Evolutionary conservation across 2,888 invertebrate genomes (phyloP).

Genomic region (Carabus problematicus): DNA sequence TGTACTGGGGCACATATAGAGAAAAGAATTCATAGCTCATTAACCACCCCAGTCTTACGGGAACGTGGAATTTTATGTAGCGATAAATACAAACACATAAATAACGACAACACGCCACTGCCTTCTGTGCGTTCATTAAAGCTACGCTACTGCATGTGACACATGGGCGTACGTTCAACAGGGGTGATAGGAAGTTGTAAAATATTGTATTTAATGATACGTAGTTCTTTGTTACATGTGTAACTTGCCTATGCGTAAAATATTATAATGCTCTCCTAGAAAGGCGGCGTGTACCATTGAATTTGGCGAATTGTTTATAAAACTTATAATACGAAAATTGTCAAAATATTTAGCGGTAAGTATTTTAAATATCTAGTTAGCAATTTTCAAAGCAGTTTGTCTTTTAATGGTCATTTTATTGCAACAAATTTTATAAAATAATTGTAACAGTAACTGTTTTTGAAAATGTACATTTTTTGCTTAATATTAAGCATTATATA

Average conservation of each 20-base stretch:
- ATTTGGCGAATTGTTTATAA: background rate
- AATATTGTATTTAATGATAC: constrained; percentile 21
- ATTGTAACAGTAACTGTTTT: background rate
- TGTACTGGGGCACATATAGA: background rate
- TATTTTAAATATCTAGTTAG: background rate
- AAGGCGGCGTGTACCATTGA: background rate
- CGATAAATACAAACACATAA: constrained; percentile 41
- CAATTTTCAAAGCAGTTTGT: too few species aligned
- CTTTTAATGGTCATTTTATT: too few species aligned
- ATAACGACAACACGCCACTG: constrained; percentile 33
- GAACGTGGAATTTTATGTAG: constrained; percentile 35
- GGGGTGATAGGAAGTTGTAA: constrained; percentile 28
- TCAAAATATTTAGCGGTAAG: too few species aligned
- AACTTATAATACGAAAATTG: background rate
- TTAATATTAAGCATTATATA: background rate
- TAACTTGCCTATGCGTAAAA: constrained; percentile 17
- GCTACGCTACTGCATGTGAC: background rate
- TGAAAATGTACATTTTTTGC: constrained; percentile 10
- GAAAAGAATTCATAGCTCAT: constrained; percentile 42
- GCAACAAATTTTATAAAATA: background rate
- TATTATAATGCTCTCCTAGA: constrained; percentile 1
- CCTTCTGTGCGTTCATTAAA: constrained; percentile 21
- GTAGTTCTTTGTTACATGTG: constrained; percentile 19
- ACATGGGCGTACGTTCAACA: constrained; percentile 21
- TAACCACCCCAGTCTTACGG: constrained; percentile 27